Conservation (phyloP, 2,797 vertebrate species). For the Mus spretus region DNA sequence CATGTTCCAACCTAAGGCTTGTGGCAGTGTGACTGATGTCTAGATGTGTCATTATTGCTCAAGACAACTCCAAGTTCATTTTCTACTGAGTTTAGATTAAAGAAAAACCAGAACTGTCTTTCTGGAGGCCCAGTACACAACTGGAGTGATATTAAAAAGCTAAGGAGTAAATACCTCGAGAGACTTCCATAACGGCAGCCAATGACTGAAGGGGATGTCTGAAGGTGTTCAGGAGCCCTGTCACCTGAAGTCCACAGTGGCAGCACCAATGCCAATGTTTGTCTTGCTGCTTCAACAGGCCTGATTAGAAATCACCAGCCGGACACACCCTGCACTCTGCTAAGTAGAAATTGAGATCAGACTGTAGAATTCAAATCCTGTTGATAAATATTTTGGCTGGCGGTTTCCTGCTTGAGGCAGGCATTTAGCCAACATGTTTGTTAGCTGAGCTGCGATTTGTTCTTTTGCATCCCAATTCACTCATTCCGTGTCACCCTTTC, state of each 20-base stretch:
- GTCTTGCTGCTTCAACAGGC: constrained; percentile 50
- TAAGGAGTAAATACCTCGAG: neutral
- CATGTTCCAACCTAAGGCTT: neutral
- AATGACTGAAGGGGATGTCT: neutral
- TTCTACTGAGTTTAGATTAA: neutral
- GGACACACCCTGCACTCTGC: constrained; percentile 62
- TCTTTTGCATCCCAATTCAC: constrained; percentile 74
- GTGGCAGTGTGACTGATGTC: neutral
- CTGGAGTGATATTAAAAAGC: neutral
- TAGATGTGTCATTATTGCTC: neutral
- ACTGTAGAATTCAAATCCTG: constrained; percentile 81
- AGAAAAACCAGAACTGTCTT: neutral
- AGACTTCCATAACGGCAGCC: neutral
- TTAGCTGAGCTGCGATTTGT: constrained; percentile 68
- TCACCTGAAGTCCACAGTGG: neutral
- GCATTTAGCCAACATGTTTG: constrained; percentile 78
- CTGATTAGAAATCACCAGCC: constrained; percentile 69
- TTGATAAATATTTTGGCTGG: constrained; percentile 85
- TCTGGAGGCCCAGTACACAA: neutral
- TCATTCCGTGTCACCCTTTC: constrained; percentile 71
- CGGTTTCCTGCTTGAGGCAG: constrained; percentile 71
- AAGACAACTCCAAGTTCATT: neutral
- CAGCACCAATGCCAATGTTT: constrained; percentile 56
- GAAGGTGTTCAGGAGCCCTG: neutral
- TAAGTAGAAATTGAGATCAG: constrained; percentile 81